phyloP scores from a whole-genome alignment of 2,888 invertebrate genomes.

The Panorpa germanica region DNA sequence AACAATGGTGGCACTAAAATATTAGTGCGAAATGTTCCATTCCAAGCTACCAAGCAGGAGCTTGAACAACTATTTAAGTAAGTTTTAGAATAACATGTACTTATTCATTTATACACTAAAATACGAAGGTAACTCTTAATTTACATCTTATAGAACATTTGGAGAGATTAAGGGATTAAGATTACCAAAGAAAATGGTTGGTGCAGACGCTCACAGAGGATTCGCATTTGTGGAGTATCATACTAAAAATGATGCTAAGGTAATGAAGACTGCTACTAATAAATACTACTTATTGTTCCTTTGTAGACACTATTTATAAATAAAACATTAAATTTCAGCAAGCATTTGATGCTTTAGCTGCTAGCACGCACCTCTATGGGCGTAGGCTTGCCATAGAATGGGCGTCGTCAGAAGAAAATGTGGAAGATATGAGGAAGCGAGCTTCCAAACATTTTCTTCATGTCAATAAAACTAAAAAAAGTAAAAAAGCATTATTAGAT shows the following conservation, averaged over 20 bases:
- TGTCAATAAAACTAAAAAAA: constrained; percentile 22
- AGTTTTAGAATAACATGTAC: constrained; percentile 16
- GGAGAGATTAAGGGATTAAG: constrained; percentile 82
- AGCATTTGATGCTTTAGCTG: constrained; percentile 83
- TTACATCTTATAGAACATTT: constrained; percentile 44
- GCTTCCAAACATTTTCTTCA: constrained; percentile 51
- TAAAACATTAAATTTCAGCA: constrained; percentile 32
- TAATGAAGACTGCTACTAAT: too few relatives aligned
- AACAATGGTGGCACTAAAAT: constrained; percentile 52
- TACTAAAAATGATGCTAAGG: constrained; percentile 81
- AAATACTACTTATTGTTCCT: constrained; percentile 4
- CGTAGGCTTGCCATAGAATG: constrained; percentile 89
- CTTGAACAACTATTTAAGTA: constrained; percentile 78
- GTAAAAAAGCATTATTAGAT: constrained; percentile 27
- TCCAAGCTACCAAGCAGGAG: constrained; percentile 77
- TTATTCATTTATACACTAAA: constrained; percentile 9
- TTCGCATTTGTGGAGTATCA: constrained; percentile 93
- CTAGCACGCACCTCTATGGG: constrained; percentile 96
- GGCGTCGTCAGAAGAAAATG: constrained; percentile 64
- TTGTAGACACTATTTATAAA: not conserved
- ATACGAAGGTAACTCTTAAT: constrained; percentile 4
- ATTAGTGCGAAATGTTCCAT: constrained; percentile 85
- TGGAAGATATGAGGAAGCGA: constrained; percentile 66
- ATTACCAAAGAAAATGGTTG: constrained; percentile 71
- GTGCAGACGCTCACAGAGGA: constrained; percentile 65